Evolutionary conservation across 2,113 vertebrate genomes (phyloP).

Genomic region (Ochotona curzoniae): DNA sequence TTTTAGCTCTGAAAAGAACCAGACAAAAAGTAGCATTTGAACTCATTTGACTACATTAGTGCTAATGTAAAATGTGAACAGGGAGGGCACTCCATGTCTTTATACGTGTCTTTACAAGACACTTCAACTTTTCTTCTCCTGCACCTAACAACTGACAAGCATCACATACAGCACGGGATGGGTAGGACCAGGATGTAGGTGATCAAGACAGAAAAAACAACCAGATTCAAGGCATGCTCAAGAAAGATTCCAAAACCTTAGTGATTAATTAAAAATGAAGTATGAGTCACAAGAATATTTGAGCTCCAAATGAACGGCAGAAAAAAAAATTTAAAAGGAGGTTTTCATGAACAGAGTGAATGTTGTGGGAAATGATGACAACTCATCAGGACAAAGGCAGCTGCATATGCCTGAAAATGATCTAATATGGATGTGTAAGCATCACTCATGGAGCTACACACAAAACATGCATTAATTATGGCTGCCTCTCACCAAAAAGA

Average conservation of each 20-base stretch:
- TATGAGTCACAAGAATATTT: background rate
- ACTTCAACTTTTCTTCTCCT: background rate
- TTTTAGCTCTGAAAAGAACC: conserved; percentile 3
- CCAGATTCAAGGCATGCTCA: background rate
- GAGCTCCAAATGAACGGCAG: background rate
- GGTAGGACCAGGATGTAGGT: background rate
- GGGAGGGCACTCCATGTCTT: background rate
- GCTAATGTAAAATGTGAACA: background rate
- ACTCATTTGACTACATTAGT: background rate
- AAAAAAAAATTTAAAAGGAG: background rate
- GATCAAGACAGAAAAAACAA: background rate
- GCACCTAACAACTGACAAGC: background rate
- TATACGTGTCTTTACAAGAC: background rate
- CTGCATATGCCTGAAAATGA: background rate
- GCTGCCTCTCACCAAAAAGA: background rate
- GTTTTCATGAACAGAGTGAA: background rate
- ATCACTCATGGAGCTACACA: background rate
- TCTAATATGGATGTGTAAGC: background rate
- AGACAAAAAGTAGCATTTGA: background rate
- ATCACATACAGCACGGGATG: background rate
- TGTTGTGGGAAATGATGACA: background rate
- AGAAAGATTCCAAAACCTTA: background rate
- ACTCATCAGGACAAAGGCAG: background rate
- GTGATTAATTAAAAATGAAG: background rate
- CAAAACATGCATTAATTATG: background rate